Conservation (phyloP, 2,113 vertebrate species). For the Eublepharis macularius region DNA sequence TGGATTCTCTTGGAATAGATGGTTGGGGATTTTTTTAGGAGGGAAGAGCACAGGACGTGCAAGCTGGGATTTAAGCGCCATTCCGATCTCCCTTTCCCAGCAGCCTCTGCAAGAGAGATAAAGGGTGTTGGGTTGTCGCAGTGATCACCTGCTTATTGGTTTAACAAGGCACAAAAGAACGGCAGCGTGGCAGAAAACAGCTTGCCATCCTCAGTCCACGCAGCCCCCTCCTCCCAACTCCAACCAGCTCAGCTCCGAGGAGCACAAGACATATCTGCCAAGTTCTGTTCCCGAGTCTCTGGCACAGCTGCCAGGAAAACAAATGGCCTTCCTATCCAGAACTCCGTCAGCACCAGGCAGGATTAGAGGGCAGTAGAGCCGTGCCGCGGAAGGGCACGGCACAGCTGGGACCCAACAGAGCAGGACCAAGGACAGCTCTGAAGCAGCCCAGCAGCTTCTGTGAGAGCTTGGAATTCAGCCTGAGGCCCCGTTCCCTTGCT, state of each 20-base stretch:
- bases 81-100: not conserved
- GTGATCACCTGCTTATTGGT: not conserved
- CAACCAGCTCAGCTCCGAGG: not conserved
- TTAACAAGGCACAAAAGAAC: not conserved
- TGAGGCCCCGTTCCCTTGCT: no score
- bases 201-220: not conserved
- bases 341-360: no score
- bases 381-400: not conserved
- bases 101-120: not conserved
- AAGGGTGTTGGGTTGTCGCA: not conserved
- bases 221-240: no score
- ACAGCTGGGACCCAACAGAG: not conserved
- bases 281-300: not conserved
- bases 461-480: no score
- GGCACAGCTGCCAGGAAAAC: not conserved
- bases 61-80: no score
- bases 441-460: not conserved
- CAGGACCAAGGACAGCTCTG: not conserved
- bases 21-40: no score
- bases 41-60: not conserved
- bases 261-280: not conserved
- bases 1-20: not conserved
- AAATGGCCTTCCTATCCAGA: not conserved
- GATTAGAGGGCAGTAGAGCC: not conserved
- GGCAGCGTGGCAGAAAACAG: not conserved